Conservation (phyloP, 2,113 vertebrate genomes). For the Catharus minimus region DNA sequence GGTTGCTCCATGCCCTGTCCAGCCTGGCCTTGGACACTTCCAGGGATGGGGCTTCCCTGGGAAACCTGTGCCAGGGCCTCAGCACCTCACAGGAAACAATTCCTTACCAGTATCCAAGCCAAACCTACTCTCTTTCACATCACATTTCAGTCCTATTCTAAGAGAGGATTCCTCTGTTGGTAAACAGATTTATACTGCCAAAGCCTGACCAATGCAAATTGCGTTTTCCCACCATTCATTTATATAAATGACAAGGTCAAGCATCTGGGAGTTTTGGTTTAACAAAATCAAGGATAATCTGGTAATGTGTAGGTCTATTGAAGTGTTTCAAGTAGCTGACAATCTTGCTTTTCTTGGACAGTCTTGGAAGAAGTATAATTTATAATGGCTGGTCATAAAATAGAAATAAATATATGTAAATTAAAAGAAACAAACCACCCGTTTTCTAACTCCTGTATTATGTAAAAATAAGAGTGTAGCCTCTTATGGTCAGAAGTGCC, state of each 20-base stretch:
- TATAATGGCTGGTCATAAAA: not conserved
- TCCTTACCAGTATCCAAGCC: not conserved
- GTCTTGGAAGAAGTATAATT: not conserved
- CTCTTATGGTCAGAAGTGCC: not conserved
- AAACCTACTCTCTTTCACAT: not conserved
- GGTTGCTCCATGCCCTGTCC: accelerated
- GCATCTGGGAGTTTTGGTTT: not conserved
- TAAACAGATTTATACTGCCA: not conserved
- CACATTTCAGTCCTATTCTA: not conserved
- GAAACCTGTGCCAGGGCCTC: not conserved
- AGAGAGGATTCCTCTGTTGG: not conserved
- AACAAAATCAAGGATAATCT: not conserved
- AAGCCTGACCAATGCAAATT: not conserved
- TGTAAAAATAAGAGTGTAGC: not conserved
- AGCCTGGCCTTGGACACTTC: accelerated
- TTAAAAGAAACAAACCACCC: not conserved
- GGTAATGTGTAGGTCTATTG: not conserved
- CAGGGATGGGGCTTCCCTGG: not conserved
- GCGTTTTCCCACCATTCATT: not conserved
- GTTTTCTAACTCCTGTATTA: not conserved
- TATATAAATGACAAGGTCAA: not conserved
- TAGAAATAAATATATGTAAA: slow-evolving; percentile 2
- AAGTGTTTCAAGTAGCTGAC: not conserved
- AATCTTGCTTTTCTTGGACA: not conserved
- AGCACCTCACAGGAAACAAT: accelerated